A percentile compares a stretch with the other conserved stretches of the same genome.
phyloP scores from a whole-genome alignment of 2,797 vertebrate genomes.

The Merluccius polli region DNA sequence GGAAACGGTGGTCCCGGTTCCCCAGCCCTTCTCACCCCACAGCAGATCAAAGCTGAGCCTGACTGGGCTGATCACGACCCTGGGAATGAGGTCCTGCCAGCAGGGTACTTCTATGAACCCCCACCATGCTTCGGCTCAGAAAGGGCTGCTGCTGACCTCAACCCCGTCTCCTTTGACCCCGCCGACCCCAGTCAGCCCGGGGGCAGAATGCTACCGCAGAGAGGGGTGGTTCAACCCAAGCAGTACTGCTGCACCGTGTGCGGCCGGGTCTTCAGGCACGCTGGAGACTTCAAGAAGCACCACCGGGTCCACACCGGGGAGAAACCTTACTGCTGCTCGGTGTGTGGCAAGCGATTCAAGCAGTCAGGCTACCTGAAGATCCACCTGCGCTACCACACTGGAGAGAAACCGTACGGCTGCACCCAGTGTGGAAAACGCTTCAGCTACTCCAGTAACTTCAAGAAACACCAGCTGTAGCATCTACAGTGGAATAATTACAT shows the following conservation, averaged over 20 bases:
- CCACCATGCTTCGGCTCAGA: background rate
- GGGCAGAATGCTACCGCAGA: background rate
- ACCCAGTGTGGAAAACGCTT: constrained; percentile 71
- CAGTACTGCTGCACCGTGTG: background rate
- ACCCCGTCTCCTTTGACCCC: background rate
- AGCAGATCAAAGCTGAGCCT: background rate
- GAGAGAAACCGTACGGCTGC: constrained; percentile 67
- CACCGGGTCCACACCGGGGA: constrained; percentile 15
- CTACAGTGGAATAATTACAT: background rate
- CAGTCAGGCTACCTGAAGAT: constrained; percentile 57
- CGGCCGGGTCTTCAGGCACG: background rate
- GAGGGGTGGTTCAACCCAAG: background rate
- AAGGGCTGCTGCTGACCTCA: background rate
- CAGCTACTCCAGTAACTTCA: constrained; percentile 68
- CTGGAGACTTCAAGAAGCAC: background rate
- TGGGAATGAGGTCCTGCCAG: background rate
- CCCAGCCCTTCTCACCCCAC: background rate
- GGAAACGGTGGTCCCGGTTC: background rate
- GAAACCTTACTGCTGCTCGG: constrained; percentile 40
- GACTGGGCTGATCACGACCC: background rate
- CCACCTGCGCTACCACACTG: constrained; percentile 68
- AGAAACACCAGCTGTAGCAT: constrained; percentile 69
- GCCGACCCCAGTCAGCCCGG: background rate
- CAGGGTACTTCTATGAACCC: background rate
- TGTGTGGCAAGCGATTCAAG: constrained; percentile 67